phyloP scores from a whole-genome alignment of 2,113 vertebrate species.

The Halichoeres trimaculatus region DNA sequence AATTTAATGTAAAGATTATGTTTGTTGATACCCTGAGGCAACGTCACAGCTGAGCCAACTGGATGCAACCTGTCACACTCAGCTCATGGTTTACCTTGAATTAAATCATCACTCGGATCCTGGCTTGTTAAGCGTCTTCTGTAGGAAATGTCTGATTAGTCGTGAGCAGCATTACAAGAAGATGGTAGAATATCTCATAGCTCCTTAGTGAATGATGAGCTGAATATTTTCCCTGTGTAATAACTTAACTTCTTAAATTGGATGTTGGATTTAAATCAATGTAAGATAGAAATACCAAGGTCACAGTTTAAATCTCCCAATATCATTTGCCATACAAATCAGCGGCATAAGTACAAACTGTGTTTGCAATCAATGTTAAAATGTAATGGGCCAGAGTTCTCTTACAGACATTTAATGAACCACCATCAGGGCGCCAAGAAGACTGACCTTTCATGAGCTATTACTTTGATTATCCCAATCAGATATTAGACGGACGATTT shows the following conservation, averaged over 20 bases:
- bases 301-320: slow-evolving; percentile 19
- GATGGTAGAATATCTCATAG: slow-evolving; percentile 2
- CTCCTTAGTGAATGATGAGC: neutral
- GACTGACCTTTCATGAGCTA: neutral
- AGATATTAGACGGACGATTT: too few relatives aligned
- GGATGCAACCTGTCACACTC: neutral
- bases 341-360: neutral
- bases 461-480: too few relatives aligned
- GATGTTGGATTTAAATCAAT: neutral
- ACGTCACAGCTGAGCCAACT: slow-evolving; percentile 12
- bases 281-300: neutral
- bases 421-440: neutral
- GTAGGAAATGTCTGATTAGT: slow-evolving; percentile 14
- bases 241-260: neutral
- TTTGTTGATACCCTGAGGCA: slow-evolving; percentile 7
- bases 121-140: neutral
- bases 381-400: slow-evolving; percentile 2
- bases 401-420: slow-evolving; percentile 1
- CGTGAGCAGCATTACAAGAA: slow-evolving; percentile 1
- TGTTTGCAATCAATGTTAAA: slow-evolving; percentile 7
- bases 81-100: slow-evolving; percentile 22
- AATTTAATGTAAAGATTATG: neutral
- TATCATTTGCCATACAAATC: slow-evolving; percentile 11
- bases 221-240: slow-evolving; percentile 8
- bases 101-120: slow-evolving; percentile 11